Base-by-base conservation (phyloP, 2,797 vertebrate genomes). In the Danio kyathit region DNA sequence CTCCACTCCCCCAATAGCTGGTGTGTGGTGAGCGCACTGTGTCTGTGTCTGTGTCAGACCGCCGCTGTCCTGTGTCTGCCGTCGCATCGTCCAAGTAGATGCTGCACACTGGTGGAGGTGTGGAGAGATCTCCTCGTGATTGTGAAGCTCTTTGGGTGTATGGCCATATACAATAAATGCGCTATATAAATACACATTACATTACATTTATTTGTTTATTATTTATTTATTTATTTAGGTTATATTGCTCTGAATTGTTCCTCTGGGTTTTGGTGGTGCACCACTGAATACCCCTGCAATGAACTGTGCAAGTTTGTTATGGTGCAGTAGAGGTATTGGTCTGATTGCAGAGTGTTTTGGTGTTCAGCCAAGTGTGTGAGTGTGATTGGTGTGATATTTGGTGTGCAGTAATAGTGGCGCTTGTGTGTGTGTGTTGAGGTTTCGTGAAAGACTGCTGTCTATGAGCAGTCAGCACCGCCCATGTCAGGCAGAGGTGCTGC, bases 401-500 rank as follows among this genome's bases (percentile, higher is more conserved):
- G 19, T 49, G 21, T 38, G 21, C 13, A 70, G 66, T 70, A n/a
- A 71, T 16, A 57, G 48, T 17, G n/a, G 52, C 43, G 17, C 7
- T 13, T 16, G 12, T 59, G 17, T n/a, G 17, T n/a, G n/a, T 46
- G 43, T 59, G 43, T 46, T 60, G 13, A 60, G 14, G 17, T 63
- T 21, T 19, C 17, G 38, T 29, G 48, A 14, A 46, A 38, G 40
- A 17, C 48, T 73, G 49, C 40, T 56, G 78, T 80, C 59, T 44
- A 41, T 8, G 7, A 52, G 66, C 76, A 71, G 19, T 79, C 57
- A 12, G 13, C 48, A 43, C 46, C 56, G 14, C 59, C 21, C 49
- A 57, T 74, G 78, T 56, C 60, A 74, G 19, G 49, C 51, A 80
- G 78, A 74, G 69, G 78, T 56, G 60, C 69, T 57, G 78, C 59